phyloP scores from a whole-genome alignment of 2,797 vertebrate species.

The Catharus ustulatus region DNA sequence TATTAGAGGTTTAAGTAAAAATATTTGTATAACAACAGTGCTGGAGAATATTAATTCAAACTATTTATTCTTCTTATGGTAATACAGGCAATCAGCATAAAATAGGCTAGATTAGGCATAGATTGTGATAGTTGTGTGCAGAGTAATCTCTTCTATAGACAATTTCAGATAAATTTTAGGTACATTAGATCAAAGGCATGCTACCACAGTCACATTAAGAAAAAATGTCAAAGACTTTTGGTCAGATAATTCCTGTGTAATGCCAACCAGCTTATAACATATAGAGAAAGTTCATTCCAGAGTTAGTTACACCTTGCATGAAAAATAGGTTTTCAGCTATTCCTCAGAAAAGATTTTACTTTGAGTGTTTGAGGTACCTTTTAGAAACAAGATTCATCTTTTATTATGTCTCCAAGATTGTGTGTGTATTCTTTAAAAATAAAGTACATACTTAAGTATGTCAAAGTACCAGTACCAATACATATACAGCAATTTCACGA shows the following conservation, averaged over 20 bases:
- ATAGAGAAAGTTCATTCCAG: background rate
- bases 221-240: background rate
- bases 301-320: background rate
- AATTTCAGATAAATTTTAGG: background rate
- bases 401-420: fast-evolving
- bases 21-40: background rate
- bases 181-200: background rate
- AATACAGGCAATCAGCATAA: background rate
- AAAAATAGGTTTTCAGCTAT: background rate
- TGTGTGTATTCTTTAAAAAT: background rate
- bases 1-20: background rate
- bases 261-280: background rate
- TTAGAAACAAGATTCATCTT: background rate
- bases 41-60: background rate
- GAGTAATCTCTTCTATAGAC: background rate
- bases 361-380: background rate
- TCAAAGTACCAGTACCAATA: background rate
- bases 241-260: background rate
- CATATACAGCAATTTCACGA: too few species aligned
- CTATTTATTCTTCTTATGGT: background rate
- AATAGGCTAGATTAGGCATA: background rate
- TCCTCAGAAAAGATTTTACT: background rate
- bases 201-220: background rate
- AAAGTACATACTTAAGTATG: background rate
- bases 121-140: background rate